phyloP scores from a whole-genome alignment of 2,797 vertebrate species.

The Silurus aristotelis region DNA sequence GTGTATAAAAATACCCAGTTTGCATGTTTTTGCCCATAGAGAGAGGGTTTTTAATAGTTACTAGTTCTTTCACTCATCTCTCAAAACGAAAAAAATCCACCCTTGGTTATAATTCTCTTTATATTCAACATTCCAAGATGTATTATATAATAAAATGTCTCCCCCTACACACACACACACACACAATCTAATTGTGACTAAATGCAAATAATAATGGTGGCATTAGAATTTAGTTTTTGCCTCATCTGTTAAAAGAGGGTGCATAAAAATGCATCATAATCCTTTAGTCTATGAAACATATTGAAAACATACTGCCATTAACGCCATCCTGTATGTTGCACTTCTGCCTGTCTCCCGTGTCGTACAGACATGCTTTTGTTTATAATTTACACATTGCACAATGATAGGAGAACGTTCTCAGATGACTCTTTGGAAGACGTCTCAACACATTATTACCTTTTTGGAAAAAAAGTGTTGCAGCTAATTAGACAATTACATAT shows the following conservation, averaged over 20 bases:
- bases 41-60: neutral
- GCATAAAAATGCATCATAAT: neutral
- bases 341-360: neutral
- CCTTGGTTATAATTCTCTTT: neutral
- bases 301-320: neutral
- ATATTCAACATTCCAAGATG: neutral
- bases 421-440: neutral
- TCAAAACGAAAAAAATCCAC: neutral
- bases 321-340: neutral
- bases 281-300: neutral
- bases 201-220: neutral
- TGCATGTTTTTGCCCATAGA: neutral
- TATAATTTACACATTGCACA: constrained; percentile 1
- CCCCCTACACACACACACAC: no score
- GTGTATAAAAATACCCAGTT: constrained; percentile 14
- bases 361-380: constrained; percentile 13
- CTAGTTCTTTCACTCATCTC: neutral
- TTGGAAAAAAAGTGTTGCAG: neutral
- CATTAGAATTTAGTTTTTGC: neutral
- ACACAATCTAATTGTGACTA: neutral
- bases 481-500: neutral
- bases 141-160: neutral
- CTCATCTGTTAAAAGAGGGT: neutral
- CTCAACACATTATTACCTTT: neutral
- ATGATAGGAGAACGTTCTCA: neutral